Evolutionary conservation across 2,888 invertebrate genomes (phyloP).

Genomic region (Dolichomitus sp.): DNA sequence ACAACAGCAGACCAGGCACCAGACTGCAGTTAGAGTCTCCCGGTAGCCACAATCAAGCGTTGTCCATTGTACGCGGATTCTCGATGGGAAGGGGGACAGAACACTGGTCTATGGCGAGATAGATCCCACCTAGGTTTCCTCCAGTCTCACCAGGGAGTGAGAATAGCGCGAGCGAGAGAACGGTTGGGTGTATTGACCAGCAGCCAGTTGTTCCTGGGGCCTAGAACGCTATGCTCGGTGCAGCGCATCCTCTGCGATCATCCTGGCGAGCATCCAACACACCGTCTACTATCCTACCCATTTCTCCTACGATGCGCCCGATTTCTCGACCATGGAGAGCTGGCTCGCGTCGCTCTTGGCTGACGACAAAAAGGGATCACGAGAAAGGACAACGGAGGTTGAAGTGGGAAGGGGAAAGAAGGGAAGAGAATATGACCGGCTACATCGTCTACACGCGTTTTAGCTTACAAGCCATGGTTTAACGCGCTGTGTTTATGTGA

Average conservation of each 20-base stretch:
- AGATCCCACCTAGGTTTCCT: conserved; percentile 34
- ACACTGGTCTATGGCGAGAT: conserved; percentile 5
- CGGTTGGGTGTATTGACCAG: conserved; percentile 56
- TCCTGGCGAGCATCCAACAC: conserved; percentile 58
- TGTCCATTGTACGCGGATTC: conserved; percentile 50
- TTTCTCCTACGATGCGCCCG: conserved; percentile 11
- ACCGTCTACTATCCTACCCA: conserved; percentile 10
- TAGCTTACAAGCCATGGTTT: not conserved
- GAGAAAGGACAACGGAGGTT: conserved; percentile 2
- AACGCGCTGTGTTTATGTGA: not conserved
- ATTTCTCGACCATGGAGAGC: conserved; percentile 13
- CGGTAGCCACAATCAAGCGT: conserved; percentile 47
- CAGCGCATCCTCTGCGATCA: conserved; percentile 34
- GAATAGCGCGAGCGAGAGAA: conserved; percentile 24
- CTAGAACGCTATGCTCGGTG: conserved; percentile 21
- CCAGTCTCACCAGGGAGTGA: not conserved
- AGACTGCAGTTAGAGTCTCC: conserved; percentile 25
- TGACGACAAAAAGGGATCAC: conserved; percentile 18
- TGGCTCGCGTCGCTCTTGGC: conserved; percentile 17
- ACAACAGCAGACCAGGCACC: conserved; percentile 6
- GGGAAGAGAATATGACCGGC: not conserved
- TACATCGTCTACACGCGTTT: not conserved
- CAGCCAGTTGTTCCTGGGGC: conserved; percentile 28
- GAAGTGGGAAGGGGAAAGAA: not conserved
- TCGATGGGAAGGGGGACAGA: not conserved